Conservation (phyloP, 2,888 invertebrate genomes). For the Anodontia alba region DNA sequence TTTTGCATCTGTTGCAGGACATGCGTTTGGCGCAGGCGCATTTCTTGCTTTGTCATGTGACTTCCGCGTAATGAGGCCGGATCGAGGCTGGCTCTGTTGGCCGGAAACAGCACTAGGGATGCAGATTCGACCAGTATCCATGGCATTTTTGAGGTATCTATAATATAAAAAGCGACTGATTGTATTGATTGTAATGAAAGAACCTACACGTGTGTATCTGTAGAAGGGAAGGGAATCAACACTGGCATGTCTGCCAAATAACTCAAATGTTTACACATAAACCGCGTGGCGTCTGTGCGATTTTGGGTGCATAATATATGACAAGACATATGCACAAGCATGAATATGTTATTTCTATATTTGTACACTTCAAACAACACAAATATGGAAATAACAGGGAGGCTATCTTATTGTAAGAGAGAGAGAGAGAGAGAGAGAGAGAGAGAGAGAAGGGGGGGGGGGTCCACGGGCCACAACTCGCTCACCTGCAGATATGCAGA, state of each 20-base stretch:
- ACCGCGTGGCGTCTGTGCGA: too few relatives aligned
- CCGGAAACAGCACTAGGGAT: constrained; percentile 68
- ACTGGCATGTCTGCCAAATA: neutral
- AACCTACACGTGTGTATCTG: neutral
- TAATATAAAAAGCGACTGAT: neutral
- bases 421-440: too few relatives aligned
- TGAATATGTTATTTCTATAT: too few relatives aligned
- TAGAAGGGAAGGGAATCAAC: neutral
- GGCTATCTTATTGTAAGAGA: too few relatives aligned
- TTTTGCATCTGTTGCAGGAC: constrained; percentile 65
- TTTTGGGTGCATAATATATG: too few relatives aligned
- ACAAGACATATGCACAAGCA: too few relatives aligned
- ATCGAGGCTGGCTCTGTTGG: constrained; percentile 71
- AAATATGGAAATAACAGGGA: too few relatives aligned
- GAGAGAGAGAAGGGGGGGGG: too few relatives aligned
- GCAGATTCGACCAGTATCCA: constrained; percentile 35
- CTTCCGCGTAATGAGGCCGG: constrained; percentile 65
- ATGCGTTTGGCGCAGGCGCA: constrained; percentile 74
- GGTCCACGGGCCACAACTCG: too few relatives aligned
- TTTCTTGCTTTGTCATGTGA: constrained; percentile 69
- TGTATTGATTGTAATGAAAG: neutral
- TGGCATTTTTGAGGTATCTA: constrained; percentile 42
- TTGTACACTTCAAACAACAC: too few relatives aligned
- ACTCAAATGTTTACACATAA: too few relatives aligned
- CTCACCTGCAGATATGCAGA: too few relatives aligned